Evolutionary conservation across 2,113 vertebrate genomes (phyloP), one percentile per base, ranked within the genome.

Genomic region (Ovis canadensis): DNA sequence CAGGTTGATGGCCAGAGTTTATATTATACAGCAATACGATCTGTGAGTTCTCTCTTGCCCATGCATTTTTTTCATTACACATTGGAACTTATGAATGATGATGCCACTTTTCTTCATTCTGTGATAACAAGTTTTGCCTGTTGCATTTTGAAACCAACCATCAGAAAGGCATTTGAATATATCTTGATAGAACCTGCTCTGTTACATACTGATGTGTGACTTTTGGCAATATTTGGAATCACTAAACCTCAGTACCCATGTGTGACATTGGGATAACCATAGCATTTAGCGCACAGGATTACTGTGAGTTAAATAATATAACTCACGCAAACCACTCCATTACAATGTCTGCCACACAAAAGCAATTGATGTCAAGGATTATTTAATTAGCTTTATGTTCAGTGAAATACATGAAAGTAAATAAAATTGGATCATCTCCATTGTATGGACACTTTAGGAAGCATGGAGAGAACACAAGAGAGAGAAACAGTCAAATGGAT

Each of bases 371-470:
- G 13, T 88, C 77, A 78, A 94, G 33, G 50, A 45, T 94, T 93
- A 91, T 93, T 96, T 94, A 90, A 90, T 94, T 89, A 97, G 45
- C 45, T 60, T 96, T 50, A 48, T 89, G 12, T 83, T 97, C 81
- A 90, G 19, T 64, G 29, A 97, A 89, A 89, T 93, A 14, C 29
- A 90, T 87, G 8, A 57, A 78, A 92, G 83, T 33, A 62, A 67
- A 89, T 52, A 36, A 71, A 85, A 90, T 64, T 57, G 45, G 60
- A 91, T 92, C 15, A 31, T 80, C 59, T 74, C 7, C 52, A 64
- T 80, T 95, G 14, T 43, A 16, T 21, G 5, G 33, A 15, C 64
- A 60, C 6, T 81, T 96, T 36, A 86, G 59, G 67, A 94, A 92
- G 59, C 67, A 82, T 45, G 40, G 74, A 36, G 36, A 80, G 27